phyloP scores from a whole-genome alignment of 2,113 vertebrate species.

The Tautogolabrus adspersus region DNA sequence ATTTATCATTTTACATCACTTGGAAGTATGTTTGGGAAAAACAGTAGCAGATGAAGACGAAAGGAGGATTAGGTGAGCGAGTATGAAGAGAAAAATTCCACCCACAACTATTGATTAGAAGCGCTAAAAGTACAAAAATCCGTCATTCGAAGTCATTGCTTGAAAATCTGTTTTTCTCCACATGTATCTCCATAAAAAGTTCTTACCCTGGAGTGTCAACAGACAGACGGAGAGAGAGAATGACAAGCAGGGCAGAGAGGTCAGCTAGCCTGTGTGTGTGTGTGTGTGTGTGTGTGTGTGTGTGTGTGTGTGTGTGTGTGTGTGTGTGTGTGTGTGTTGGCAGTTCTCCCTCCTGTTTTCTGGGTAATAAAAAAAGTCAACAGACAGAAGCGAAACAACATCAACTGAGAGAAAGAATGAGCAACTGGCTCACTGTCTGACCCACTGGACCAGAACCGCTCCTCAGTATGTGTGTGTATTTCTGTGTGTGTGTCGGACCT shows the following conservation, averaged over 20 bases:
- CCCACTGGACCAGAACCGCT: constrained; percentile 63
- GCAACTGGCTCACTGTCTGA: constrained; percentile 53
- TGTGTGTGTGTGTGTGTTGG: constrained; percentile 45
- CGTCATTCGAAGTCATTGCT: too few relatives aligned
- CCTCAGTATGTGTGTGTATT: constrained; percentile 33
- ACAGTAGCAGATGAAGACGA: too few relatives aligned
- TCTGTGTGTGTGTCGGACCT: constrained; percentile 35
- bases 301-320: constrained; percentile 33
- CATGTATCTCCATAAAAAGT: too few relatives aligned
- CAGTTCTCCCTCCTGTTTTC: constrained; percentile 52
- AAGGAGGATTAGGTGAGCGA: too few relatives aligned
- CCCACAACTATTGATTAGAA: too few relatives aligned
- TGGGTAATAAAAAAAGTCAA: constrained; percentile 67
- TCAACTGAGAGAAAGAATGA: constrained; percentile 50
- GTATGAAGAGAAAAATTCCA: too few relatives aligned
- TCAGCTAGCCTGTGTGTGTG: constrained; percentile 27
- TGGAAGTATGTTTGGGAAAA: too few relatives aligned
- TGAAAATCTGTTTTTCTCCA: too few relatives aligned
- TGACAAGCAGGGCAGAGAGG: constrained; percentile 1
- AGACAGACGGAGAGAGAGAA: background rate
- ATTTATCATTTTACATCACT: too few relatives aligned
- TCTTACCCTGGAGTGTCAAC: too few relatives aligned
- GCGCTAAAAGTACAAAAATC: too few relatives aligned
- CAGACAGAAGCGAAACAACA: constrained; percentile 62
- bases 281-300: constrained; percentile 4